Conservation (phyloP, 2,888 invertebrate species). For the Drosophila histrio region DNA sequence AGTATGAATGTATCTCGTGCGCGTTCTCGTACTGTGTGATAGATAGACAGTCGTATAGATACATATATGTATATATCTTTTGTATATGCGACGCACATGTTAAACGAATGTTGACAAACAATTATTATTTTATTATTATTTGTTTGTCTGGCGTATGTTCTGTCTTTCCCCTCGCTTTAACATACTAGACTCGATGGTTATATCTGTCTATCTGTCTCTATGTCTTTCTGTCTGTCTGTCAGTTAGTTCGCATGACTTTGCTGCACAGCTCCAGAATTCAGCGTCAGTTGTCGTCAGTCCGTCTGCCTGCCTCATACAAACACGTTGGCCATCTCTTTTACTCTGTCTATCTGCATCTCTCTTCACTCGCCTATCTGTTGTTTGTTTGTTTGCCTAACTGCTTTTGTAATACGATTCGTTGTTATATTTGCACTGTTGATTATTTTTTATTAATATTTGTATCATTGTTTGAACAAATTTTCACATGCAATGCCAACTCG, state of each 20-base stretch:
- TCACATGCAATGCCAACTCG: slow-evolving; percentile 64
- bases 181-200: slow-evolving; percentile 10
- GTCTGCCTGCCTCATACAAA: slow-evolving; percentile 54
- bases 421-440: slow-evolving; percentile 70
- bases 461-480: slow-evolving; percentile 69
- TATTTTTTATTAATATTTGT: slow-evolving; percentile 72
- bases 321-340: neutral
- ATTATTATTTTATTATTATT: slow-evolving; percentile 81
- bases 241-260: slow-evolving; percentile 68
- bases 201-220: slow-evolving; percentile 36
- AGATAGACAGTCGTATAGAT: slow-evolving; percentile 5
- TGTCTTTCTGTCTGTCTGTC: slow-evolving; percentile 55
- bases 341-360: neutral
- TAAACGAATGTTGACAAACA: slow-evolving; percentile 82
- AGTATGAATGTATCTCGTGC: slow-evolving; percentile 4
- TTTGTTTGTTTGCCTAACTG: slow-evolving; percentile 73
- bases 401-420: slow-evolving; percentile 73
- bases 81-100: slow-evolving; percentile 65
- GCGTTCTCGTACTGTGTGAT: neutral
- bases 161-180: slow-evolving; percentile 9
- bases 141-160: slow-evolving; percentile 64
- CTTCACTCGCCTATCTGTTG: slow-evolving; percentile 13
- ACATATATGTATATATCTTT: slow-evolving; percentile 21
- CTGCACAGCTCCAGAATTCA: slow-evolving; percentile 41
- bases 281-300: slow-evolving; percentile 68